Evolutionary conservation across 1,140 invertebrate genomes (phyloP).

Genomic region (Bombus waltoni): DNA sequence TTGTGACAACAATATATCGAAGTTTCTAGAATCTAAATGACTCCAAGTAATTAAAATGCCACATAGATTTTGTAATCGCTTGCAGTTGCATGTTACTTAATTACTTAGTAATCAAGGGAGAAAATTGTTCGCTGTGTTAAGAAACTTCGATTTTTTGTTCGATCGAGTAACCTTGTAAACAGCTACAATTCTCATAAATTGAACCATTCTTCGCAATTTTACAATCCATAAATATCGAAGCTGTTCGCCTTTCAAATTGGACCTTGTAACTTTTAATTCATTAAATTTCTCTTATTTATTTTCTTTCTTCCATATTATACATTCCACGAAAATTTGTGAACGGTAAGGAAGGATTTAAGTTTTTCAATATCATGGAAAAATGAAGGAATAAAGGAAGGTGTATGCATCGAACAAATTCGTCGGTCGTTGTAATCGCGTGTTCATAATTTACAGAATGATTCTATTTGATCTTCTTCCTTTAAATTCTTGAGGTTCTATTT

Average conservation of each 20-base stretch:
- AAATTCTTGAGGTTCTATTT: not conserved
- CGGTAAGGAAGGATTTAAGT: not conserved
- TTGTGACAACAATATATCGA: no score
- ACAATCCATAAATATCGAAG: not conserved
- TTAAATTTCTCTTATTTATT: not conserved
- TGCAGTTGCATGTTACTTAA: not conserved
- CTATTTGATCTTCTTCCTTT: not conserved
- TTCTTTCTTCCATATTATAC: not conserved
- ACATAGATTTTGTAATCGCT: not conserved
- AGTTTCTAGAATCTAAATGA: no score
- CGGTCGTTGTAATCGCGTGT: no score
- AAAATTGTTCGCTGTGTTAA: not conserved
- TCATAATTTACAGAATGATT: not conserved
- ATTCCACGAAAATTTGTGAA: not conserved
- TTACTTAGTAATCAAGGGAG: not conserved
- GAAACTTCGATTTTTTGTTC: not conserved
- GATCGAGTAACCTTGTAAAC: not conserved
- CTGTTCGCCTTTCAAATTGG: not conserved
- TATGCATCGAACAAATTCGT: not conserved
- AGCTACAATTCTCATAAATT: not conserved
- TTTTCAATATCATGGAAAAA: not conserved
- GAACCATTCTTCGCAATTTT: not conserved
- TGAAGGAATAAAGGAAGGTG: not conserved
- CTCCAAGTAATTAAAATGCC: no score
- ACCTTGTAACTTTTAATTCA: not conserved